phyloP scores from a whole-genome alignment of 1,140 invertebrate species.

The Polypedilum vanderplanki region DNA sequence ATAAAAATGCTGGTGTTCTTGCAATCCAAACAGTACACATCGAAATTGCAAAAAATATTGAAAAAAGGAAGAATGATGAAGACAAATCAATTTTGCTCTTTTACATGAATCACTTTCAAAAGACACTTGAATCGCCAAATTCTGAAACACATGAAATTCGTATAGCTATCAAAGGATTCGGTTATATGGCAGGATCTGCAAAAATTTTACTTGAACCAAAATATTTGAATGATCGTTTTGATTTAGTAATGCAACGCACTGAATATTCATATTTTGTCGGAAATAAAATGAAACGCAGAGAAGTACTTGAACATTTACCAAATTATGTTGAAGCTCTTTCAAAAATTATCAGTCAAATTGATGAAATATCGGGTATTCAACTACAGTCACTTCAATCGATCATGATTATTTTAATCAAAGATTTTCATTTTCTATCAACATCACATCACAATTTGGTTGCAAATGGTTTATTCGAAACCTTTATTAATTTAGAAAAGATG shows the following conservation, averaged over 20 bases:
- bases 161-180: slow-evolving; percentile 41
- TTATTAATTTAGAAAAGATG: slow-evolving; percentile 41
- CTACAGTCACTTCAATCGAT: slow-evolving; percentile 42
- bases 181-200: slow-evolving; percentile 36
- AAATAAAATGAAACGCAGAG: slow-evolving; percentile 31
- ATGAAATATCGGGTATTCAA: slow-evolving; percentile 41
- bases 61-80: slow-evolving; percentile 32
- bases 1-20: slow-evolving; percentile 35
- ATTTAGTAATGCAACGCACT: slow-evolving; percentile 39
- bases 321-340: slow-evolving; percentile 41
- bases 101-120: slow-evolving; percentile 34
- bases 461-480: slow-evolving; percentile 41
- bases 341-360: slow-evolving; percentile 40
- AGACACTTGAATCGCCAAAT: slow-evolving; percentile 31
- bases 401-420: slow-evolving; percentile 44
- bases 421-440: slow-evolving; percentile 44
- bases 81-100: slow-evolving; percentile 36
- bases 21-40: slow-evolving; percentile 41
- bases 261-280: slow-evolving; percentile 39
- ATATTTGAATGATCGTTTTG: slow-evolving; percentile 36
- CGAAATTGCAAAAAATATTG: slow-evolving; percentile 36
- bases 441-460: slow-evolving; percentile 37
- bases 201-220: slow-evolving; percentile 34
- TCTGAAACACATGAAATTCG: slow-evolving; percentile 35
- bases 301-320: slow-evolving; percentile 38